Evolutionary conservation across 1,140 invertebrate species (phyloP).

Genomic region (Branchinecta lindahli): DNA sequence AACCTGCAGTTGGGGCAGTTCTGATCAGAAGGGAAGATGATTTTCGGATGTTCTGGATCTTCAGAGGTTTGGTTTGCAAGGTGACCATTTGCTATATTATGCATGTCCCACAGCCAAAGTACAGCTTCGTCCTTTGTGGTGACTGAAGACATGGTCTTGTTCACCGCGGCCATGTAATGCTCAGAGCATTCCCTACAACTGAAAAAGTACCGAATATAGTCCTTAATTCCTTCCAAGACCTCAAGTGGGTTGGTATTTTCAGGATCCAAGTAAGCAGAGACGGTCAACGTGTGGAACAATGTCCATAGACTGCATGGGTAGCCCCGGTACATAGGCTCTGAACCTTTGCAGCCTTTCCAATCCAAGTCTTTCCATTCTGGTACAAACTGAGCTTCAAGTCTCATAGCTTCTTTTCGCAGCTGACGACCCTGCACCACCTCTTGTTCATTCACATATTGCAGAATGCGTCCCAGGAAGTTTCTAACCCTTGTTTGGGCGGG

Average conservation of each 20-base stretch:
- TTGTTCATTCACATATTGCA: constrained; percentile 31
- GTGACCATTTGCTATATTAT: constrained; percentile 83
- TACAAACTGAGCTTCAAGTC: constrained; percentile 32
- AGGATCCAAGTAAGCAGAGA: constrained; percentile 47
- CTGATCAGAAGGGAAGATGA: constrained; percentile 61
- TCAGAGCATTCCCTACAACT: constrained; percentile 75
- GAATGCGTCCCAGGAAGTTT: constrained; percentile 42
- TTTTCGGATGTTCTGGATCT: constrained; percentile 76
- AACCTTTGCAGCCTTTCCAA: constrained; percentile 73
- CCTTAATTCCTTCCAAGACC: constrained; percentile 64
- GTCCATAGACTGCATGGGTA: constrained; percentile 92
- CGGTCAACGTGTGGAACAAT: constrained; percentile 81
- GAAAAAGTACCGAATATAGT: constrained; percentile 84
- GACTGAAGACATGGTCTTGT: constrained; percentile 49
- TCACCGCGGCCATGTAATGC: constrained; percentile 57
- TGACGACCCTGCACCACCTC: constrained; percentile 39
- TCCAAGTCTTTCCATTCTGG: constrained; percentile 32
- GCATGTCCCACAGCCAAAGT: constrained; percentile 85
- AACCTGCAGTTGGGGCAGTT: constrained; percentile 44
- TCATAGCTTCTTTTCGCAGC: constrained; percentile 37
- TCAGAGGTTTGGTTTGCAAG: constrained; percentile 69
- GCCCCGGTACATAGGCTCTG: constrained; percentile 49
- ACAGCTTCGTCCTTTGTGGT: constrained; percentile 52
- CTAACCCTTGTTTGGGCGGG: constrained; percentile 48
- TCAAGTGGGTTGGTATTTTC: constrained; percentile 36